Evolutionary conservation across 2,113 vertebrate species (phyloP).

Genomic region (Peucedramus taeniatus): DNA sequence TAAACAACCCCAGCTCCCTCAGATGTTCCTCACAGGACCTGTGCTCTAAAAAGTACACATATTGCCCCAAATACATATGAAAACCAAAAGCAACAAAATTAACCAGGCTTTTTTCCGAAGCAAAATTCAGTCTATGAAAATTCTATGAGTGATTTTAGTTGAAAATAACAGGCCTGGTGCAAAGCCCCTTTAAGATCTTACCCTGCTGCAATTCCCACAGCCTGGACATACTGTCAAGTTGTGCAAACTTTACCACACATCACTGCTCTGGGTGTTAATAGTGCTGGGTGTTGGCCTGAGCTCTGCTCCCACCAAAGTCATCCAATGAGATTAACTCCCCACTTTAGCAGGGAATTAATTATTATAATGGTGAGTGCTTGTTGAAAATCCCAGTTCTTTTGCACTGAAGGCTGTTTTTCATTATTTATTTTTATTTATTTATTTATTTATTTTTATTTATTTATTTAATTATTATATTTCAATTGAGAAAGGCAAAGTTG

Average conservation of each 20-base stretch:
- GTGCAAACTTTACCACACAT: neutral
- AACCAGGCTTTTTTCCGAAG: neutral
- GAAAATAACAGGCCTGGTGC: neutral
- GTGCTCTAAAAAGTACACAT: neutral
- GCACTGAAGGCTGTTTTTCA: neutral
- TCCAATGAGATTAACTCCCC: neutral
- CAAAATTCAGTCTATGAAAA: neutral
- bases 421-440: no score
- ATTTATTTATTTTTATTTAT: no score
- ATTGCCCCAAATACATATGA: neutral
- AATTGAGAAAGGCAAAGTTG: neutral
- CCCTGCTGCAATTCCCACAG: neutral
- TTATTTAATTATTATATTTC: neutral
- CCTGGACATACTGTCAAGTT: neutral
- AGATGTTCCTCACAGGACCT: neutral
- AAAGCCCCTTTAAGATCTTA: neutral
- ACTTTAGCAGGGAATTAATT: neutral
- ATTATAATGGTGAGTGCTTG: neutral
- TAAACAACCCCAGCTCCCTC: neutral
- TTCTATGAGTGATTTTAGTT: neutral
- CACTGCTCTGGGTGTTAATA: fast-evolving
- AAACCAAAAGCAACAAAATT: neutral
- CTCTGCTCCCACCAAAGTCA: neutral
- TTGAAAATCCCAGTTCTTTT: neutral
- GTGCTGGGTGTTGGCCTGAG: neutral